A percentile compares a stretch with the other conserved stretches of the same genome.
Conservation (phyloP, 2,888 invertebrate species). For the Ectropis crepuscularia region DNA sequence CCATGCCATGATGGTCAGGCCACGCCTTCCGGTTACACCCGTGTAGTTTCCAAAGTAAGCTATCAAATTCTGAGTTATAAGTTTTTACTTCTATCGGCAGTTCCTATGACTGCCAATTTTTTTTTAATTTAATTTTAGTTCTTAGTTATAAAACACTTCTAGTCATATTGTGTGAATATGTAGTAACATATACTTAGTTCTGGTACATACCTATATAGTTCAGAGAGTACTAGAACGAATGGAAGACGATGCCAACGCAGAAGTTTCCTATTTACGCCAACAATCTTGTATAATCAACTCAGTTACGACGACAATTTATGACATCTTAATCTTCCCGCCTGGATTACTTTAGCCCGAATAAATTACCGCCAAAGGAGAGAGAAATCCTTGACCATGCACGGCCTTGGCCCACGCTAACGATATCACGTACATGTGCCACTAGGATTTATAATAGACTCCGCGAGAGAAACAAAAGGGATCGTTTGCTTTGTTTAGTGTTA, state of each 20-base stretch:
- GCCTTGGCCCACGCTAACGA: constrained; percentile 14
- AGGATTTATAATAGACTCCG: not conserved
- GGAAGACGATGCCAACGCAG: not conserved
- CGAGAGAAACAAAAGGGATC: not conserved
- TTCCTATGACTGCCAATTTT: too few species aligned
- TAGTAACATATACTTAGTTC: too few species aligned
- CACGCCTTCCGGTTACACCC: too few species aligned
- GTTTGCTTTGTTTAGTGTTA: not conserved
- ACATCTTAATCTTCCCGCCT: constrained; percentile 16
- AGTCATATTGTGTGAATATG: too few species aligned
- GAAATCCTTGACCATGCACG: constrained; percentile 25
- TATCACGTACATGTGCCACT: not conserved
- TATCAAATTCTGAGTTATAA: too few species aligned
- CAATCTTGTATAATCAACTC: constrained; percentile 15
- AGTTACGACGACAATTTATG: constrained; percentile 21
- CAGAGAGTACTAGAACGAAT: too few species aligned
- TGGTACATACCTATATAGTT: too few species aligned
- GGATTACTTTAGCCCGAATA: constrained; percentile 23
- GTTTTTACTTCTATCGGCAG: too few species aligned
- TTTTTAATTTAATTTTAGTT: too few species aligned
- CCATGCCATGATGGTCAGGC: too few species aligned
- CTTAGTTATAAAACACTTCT: too few species aligned
- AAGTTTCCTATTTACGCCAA: constrained; percentile 10
- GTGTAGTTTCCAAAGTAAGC: too few species aligned
- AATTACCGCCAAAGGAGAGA: constrained; percentile 22